A percentile compares a stretch with the other conserved stretches of the same genome.
Evolutionary conservation across 2,888 invertebrate genomes (phyloP).

Genomic region (Microchrysa polita): DNA sequence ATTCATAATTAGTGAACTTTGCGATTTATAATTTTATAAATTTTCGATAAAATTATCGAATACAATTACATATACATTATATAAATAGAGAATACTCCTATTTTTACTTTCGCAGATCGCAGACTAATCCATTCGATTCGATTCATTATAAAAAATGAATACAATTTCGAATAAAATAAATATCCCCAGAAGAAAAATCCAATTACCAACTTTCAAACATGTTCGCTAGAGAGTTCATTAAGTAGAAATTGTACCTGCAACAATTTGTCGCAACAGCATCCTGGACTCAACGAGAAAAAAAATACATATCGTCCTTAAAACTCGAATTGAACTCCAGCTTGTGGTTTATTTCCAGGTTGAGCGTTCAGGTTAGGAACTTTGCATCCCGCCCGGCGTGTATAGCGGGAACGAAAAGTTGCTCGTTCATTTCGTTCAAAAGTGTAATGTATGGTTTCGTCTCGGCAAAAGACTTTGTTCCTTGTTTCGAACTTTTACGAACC

Average conservation of each 20-base stretch:
- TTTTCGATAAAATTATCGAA: too few species aligned
- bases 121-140: too few species aligned
- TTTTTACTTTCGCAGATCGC: too few species aligned
- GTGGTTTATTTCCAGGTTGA: slow-evolving; percentile 26
- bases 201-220: slow-evolving; percentile 21
- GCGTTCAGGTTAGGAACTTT: slow-evolving; percentile 33
- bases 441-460: slow-evolving; percentile 17
- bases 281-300: background rate
- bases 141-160: background rate
- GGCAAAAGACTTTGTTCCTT: slow-evolving; percentile 36
- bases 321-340: slow-evolving; percentile 27
- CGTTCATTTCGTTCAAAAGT: slow-evolving; percentile 18
- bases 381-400: slow-evolving; percentile 22
- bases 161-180: background rate
- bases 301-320: background rate
- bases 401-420: slow-evolving; percentile 22
- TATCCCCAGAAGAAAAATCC: slow-evolving; percentile 8
- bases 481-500: slow-evolving; percentile 35
- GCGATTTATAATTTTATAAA: too few species aligned
- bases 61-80: too few species aligned
- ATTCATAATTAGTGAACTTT: too few species aligned
- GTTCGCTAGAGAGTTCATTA: slow-evolving; percentile 32
- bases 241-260: slow-evolving; percentile 14
- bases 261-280: slow-evolving; percentile 11
- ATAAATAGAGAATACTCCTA: too few species aligned